These are phyloP conservation scores for Schizopygopsis pylzovi DNA, from an alignment of 2,797 vertebrate species.

Conservation along the genomic window DNA sequence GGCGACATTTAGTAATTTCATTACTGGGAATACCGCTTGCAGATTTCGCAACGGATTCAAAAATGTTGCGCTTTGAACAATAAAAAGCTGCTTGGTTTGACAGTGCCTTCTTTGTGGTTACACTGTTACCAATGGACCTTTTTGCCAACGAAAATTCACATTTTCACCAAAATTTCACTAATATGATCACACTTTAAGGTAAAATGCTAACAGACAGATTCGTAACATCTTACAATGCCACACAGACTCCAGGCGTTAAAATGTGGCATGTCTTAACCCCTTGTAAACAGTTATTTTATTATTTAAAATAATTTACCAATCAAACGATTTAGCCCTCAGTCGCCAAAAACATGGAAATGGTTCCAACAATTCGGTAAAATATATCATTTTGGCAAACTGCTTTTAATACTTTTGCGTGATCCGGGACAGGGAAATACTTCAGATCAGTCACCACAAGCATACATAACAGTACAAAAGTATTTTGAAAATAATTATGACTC, in stretches of 20 bases:
- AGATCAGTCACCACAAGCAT: slow-evolving; percentile 3
- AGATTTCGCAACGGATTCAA: not conserved
- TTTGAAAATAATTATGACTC: slow-evolving; percentile 18
- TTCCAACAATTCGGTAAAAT: slow-evolving; percentile 28
- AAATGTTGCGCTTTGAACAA: not conserved
- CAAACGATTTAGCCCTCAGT: slow-evolving; percentile 36
- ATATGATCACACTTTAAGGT: slow-evolving; percentile 5
- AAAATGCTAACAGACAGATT: slow-evolving; percentile 35
- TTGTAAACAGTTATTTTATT: not conserved
- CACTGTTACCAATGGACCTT: not conserved
- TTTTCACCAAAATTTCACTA: not conserved
- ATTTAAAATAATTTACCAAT: slow-evolving; percentile 43
- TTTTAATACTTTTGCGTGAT: slow-evolving; percentile 24
- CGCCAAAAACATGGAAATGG: slow-evolving; percentile 6
- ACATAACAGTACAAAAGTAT: slow-evolving; percentile 13
- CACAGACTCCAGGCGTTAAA: slow-evolving; percentile 33
- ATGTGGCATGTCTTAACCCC: slow-evolving; percentile 9
- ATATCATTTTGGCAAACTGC: slow-evolving; percentile 43
- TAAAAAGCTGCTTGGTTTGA: not conserved
- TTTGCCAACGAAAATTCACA: not conserved
- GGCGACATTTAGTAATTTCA: not conserved
- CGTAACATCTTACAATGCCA: slow-evolving; percentile 24
- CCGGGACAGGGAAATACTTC: not conserved
- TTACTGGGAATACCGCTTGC: too few species aligned
- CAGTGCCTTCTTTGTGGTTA: too few species aligned